These are phyloP conservation scores for Virgularia gustaviana DNA, from an alignment of 92 coral and sea anemone species.

Conservation along the genomic window DNA sequence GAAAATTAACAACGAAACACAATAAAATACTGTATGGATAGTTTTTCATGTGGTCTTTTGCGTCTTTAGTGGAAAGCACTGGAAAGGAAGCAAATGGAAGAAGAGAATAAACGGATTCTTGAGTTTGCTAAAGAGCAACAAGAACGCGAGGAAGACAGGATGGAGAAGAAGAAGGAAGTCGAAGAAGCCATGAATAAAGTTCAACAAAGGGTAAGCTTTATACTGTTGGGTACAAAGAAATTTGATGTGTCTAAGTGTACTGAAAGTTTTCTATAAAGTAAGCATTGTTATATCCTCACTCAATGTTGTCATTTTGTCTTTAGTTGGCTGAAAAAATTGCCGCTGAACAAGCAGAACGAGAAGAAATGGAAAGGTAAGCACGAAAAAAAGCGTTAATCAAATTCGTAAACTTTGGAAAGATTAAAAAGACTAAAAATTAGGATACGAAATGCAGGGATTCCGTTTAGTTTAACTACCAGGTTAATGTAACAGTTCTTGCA, in stretches of 20 bases:
- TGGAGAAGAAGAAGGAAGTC: conserved; percentile 87
- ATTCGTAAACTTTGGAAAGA: no score
- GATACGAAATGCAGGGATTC: no score
- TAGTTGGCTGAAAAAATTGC: conserved; percentile 20
- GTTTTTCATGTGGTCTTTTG: background rate
- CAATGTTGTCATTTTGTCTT: background rate
- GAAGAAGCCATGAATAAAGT: conserved; percentile 91
- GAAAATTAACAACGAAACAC: no score
- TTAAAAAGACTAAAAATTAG: no score
- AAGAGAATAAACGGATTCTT: conserved; percentile 82
- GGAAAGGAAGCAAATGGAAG: conserved; percentile 82
- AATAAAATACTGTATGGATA: no score
- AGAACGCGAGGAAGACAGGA: conserved; percentile 85
- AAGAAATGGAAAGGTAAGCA: conserved; percentile 9
- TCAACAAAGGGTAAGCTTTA: conserved; percentile 76
- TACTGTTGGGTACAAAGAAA: background rate
- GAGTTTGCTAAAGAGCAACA: conserved; percentile 92
- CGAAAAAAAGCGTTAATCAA: background rate
- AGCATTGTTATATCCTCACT: no score
- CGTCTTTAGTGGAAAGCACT: conserved; percentile 78
- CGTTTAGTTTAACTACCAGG: no score
- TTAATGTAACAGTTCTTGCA: no score
- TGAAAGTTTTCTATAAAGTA: background rate
- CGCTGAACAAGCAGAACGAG: conserved; percentile 8
- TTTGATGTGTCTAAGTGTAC: background rate